Conservation (phyloP, 1,140 invertebrate genomes). For the Temnothorax nylanderi region DNA sequence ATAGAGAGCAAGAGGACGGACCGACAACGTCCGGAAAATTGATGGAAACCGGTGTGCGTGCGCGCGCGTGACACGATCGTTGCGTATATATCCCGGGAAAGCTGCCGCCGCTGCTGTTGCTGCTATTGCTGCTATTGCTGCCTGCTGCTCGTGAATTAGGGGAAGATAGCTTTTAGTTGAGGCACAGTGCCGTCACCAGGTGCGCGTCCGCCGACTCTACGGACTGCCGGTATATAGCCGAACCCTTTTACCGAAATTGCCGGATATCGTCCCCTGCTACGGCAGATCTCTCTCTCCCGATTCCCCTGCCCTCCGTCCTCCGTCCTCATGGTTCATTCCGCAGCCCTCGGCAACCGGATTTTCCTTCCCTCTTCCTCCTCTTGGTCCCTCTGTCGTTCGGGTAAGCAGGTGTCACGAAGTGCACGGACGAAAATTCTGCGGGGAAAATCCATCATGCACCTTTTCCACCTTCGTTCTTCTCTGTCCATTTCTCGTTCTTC, state of each 20-base stretch:
- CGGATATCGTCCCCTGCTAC: constrained; percentile 62
- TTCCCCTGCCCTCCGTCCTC: background rate
- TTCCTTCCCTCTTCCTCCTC: background rate
- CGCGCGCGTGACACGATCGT: constrained; percentile 46
- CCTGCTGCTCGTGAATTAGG: constrained; percentile 71
- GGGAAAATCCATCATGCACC: constrained; percentile 51
- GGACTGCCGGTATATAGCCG: constrained; percentile 68
- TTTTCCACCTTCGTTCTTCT: background rate
- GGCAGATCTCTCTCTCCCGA: constrained; percentile 9
- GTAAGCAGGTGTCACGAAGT: constrained; percentile 65
- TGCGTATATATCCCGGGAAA: constrained; percentile 56
- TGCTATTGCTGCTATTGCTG: constrained; percentile 10
- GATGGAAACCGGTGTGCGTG: constrained; percentile 59
- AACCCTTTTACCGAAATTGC: constrained; percentile 82
- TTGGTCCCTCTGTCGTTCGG: background rate
- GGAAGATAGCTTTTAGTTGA: constrained; percentile 77
- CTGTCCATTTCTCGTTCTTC: background rate
- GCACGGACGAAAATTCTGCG: constrained; percentile 52
- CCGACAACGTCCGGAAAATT: constrained; percentile 64
- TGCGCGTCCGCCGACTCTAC: constrained; percentile 58
- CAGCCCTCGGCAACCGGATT: background rate
- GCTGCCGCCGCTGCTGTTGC: background rate
- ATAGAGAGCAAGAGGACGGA: constrained; percentile 25
- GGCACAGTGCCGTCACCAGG: constrained; percentile 72
- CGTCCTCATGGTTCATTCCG: background rate